Percentiles rank a stretch among this genome's conserved stretches.
Evolutionary conservation across 2,888 invertebrate genomes (phyloP).

Genomic region (Tetanocera ferruginea): DNA sequence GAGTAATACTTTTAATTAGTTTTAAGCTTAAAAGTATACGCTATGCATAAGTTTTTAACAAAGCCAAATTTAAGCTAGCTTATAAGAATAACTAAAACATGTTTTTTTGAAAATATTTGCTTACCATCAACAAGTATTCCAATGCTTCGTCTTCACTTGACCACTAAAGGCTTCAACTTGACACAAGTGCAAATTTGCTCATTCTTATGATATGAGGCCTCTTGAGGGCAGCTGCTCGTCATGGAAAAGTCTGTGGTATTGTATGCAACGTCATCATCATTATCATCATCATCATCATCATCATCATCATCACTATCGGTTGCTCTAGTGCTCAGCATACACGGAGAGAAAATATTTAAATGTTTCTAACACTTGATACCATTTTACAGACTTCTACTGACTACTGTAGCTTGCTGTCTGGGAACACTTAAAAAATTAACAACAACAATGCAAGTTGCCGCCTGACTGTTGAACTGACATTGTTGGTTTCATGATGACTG

Average conservation of each 20-base stretch:
- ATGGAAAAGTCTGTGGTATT: background rate
- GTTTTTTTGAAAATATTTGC: too few relatives aligned
- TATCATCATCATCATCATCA: background rate
- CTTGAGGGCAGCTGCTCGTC: background rate
- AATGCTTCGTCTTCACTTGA: conserved; percentile 8
- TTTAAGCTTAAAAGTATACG: too few relatives aligned
- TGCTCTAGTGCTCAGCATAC: conserved; percentile 7
- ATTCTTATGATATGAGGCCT: background rate
- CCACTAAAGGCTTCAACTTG: conserved; percentile 21
- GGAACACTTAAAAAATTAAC: background rate
- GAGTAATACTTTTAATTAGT: too few relatives aligned
- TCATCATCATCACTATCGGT: background rate
- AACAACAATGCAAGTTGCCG: background rate
- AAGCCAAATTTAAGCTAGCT: too few relatives aligned
- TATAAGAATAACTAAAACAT: too few relatives aligned
- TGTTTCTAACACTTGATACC: background rate
- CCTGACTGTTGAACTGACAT: background rate
- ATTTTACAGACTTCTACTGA: background rate
- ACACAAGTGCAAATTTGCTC: conserved; percentile 24
- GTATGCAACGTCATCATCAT: background rate
- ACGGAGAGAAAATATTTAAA: background rate
- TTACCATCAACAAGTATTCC: background rate
- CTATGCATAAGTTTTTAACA: too few relatives aligned
- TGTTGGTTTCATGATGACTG: background rate
- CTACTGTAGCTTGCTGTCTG: background rate